These are phyloP conservation scores for Xenus cinereus DNA, from an alignment of 2,113 vertebrate species.

Conservation along the genomic window DNA sequence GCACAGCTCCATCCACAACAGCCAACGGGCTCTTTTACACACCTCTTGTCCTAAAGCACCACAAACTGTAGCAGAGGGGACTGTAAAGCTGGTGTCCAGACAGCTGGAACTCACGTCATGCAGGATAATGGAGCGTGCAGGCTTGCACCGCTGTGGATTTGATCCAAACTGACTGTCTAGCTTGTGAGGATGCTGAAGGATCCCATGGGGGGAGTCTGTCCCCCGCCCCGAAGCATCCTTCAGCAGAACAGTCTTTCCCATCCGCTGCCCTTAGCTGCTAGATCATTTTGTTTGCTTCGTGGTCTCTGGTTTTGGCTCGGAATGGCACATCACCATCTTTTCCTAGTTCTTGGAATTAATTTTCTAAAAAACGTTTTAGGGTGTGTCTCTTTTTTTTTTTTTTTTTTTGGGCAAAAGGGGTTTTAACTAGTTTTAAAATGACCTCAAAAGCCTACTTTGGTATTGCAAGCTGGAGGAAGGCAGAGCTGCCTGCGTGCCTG, in stretches of 20 bases:
- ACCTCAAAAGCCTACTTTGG: background rate
- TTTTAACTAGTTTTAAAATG: background rate
- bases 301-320: background rate
- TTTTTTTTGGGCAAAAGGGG: fast-evolving
- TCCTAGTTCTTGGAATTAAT: background rate
- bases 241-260: background rate
- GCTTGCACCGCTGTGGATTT: background rate
- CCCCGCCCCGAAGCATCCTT: background rate
- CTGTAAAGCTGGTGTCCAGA: fast-evolving
- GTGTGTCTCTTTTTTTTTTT: background rate
- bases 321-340: background rate
- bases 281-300: background rate
- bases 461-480: background rate
- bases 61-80: fast-evolving
- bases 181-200: background rate
- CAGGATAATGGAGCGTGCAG: background rate
- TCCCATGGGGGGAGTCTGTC: background rate
- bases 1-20: background rate
- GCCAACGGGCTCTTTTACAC: fast-evolving
- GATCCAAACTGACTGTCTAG: background rate
- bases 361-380: background rate
- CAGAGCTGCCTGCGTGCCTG: background rate
- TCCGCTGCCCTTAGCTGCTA: background rate
- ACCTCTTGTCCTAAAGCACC: background rate
- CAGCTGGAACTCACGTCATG: background rate